Conservation (phyloP, 2,113 vertebrate genomes). For the Epinephelus lanceolatus region DNA sequence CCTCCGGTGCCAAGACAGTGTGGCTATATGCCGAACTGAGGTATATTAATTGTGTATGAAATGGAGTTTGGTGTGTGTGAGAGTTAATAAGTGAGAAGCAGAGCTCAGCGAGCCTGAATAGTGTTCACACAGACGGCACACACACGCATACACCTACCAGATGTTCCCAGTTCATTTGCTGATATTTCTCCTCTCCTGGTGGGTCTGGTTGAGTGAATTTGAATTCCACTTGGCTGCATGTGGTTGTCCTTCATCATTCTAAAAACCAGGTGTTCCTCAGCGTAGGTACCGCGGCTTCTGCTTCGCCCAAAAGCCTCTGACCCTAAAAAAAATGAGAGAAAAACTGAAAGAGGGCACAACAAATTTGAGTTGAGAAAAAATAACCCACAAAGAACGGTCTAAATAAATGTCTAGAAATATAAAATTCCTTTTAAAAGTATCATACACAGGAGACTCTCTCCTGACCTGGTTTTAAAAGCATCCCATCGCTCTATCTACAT, state of each 20-base stretch:
- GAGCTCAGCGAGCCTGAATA: not conserved
- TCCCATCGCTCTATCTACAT: not conserved
- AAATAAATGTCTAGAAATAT: too few species aligned
- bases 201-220: slow-evolving; percentile 48
- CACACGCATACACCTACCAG: slow-evolving; percentile 49
- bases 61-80: slow-evolving; percentile 17
- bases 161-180: slow-evolving; percentile 42
- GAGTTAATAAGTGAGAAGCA: slow-evolving; percentile 17
- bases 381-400: not conserved
- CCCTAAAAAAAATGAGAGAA: slow-evolving; percentile 32
- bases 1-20: slow-evolving; percentile 48
- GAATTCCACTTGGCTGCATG: slow-evolving; percentile 46
- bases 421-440: too few species aligned
- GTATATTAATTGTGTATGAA: slow-evolving; percentile 60
- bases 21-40: slow-evolving; percentile 29
- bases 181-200: slow-evolving; percentile 33
- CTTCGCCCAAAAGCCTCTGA: slow-evolving; percentile 41
- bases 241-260: slow-evolving; percentile 46
- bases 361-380: not conserved
- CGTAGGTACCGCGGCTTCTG: slow-evolving; percentile 41
- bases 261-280: slow-evolving; percentile 49
- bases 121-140: not conserved
- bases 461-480: slow-evolving; percentile 10
- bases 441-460: not conserved
- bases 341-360: not conserved